Base-by-base conservation (phyloP, 2,113 vertebrate genomes). In the Hypanus sabinus region DNA sequence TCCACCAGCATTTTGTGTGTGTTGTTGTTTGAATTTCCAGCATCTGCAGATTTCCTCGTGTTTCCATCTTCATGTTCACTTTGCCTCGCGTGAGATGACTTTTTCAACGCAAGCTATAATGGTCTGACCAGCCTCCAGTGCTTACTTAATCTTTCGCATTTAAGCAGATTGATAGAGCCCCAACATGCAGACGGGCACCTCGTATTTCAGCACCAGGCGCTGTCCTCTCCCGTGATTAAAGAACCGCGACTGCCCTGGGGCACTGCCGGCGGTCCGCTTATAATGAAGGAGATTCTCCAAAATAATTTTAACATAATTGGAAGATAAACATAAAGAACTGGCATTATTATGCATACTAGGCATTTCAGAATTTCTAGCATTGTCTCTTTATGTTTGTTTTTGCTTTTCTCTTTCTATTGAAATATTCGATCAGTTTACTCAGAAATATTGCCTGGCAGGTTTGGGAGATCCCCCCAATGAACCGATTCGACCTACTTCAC, bases 131-230 rank as follows among this genome's bases (percentile, higher is more conserved):
- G 36, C 5, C 18, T 80, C 36, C 36, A 4, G 14, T 1, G 80
- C 8, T 83, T 22, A 55, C 8, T 83, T 22, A 55, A 24, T 9
- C 18, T 22, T 55, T 46, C 5, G 5, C 36, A 8, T 38, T 55
- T 38, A 81, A 46, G 5, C 22, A 3, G 22, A 27, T 9, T 57
- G 30, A 22, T 2, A 46, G 38, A 81, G 33, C 36, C 7, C 36
- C 0, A 81, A 46, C 18, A 18, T 16, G 16, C 38, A 16, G 18
- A 22, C 18, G 14, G 16, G 38, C 76, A 20, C n/a, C n/a, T 12
- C 68, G 5, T 33, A 36, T 33, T 91, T 91, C 88, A 70, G 62
- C 88, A 91, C 88, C 62, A n/a, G 10, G 88, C 62, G 88, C 88
- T 91, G 88, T 91, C 88, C 88, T n/a, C 18, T 38, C 5, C 7